Percentiles rank a stretch among this genome's conserved stretches.
These are phyloP conservation scores for Notocelia uddmanniana DNA, from an alignment of 2,888 invertebrate genomes.

Conservation along the genomic window DNA sequence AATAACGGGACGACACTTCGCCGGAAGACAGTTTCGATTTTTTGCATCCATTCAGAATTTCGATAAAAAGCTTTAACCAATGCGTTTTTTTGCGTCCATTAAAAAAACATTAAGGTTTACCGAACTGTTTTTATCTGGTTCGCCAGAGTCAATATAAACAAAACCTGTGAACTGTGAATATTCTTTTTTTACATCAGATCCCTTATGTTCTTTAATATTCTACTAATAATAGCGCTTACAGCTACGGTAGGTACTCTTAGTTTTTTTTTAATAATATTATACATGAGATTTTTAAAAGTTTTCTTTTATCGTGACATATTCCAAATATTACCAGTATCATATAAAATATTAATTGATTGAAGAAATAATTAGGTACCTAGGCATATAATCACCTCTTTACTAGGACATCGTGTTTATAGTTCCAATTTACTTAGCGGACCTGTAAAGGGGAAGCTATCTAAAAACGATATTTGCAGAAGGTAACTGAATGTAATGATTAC, in stretches of 20 bases:
- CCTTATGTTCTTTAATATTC: not conserved
- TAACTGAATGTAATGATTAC: constrained; percentile 47
- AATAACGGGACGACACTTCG: constrained; percentile 65
- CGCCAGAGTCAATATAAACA: constrained; percentile 14
- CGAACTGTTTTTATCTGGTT: constrained; percentile 6
- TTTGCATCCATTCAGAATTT: constrained; percentile 52
- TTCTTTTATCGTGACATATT: no score
- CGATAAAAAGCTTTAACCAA: constrained; percentile 28
- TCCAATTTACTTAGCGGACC: constrained; percentile 30
- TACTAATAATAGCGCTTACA: not conserved
- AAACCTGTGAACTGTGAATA: constrained; percentile 2
- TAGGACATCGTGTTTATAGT: not conserved
- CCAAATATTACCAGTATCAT: not conserved
- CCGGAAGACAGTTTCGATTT: constrained; percentile 55
- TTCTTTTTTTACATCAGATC: not conserved
- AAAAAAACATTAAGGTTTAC: constrained; percentile 31
- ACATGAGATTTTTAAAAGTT: no score
- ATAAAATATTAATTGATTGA: not conserved
- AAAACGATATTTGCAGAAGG: constrained; percentile 32
- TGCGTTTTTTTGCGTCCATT: constrained; percentile 21
- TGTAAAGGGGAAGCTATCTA: constrained; percentile 26
- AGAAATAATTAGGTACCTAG: not conserved
- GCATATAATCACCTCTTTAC: not conserved
- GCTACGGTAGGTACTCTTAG: no score
- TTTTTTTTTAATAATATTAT: no score